These are phyloP conservation scores for Aspiorhynchus laticeps DNA, from an alignment of 2,113 vertebrate species.

Conservation along the genomic window DNA sequence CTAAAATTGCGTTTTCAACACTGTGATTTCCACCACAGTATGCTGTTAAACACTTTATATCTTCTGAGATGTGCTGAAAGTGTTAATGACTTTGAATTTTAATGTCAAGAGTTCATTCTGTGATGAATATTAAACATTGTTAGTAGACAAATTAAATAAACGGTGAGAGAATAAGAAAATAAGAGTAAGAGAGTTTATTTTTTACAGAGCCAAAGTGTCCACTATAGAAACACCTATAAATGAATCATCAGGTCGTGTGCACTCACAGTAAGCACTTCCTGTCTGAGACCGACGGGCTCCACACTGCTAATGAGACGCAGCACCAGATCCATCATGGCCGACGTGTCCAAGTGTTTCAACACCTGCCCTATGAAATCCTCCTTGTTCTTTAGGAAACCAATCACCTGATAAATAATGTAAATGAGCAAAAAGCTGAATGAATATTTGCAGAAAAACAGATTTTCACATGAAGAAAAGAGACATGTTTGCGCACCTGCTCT, in stretches of 20 bases:
- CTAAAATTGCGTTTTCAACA: no score
- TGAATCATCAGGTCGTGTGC: not conserved
- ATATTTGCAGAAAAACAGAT: not conserved
- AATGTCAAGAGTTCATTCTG: no score
- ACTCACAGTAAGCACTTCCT: slow-evolving; percentile 90
- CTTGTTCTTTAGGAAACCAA: slow-evolving; percentile 88
- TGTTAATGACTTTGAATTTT: no score
- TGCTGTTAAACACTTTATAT: not conserved
- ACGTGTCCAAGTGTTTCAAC: slow-evolving; percentile 91
- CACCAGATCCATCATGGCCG: slow-evolving; percentile 96
- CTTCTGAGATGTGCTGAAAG: not conserved
- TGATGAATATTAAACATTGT: no score
- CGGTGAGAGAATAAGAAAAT: no score
- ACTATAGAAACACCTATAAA: not conserved
- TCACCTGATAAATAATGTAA: slow-evolving; percentile 74
- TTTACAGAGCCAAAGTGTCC: not conserved
- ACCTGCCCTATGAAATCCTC: slow-evolving; percentile 88
- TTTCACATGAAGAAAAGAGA: not conserved
- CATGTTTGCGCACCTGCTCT: slow-evolving; percentile 81
- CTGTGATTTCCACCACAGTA: not conserved
- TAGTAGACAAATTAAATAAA: no score
- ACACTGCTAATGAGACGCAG: slow-evolving; percentile 95
- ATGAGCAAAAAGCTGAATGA: not conserved
- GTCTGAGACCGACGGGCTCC: slow-evolving; percentile 85
- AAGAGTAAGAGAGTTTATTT: not conserved